These are phyloP conservation scores for Euspilapteryx auroguttella DNA, from an alignment of 2,888 invertebrate species.

Conservation along the genomic window DNA sequence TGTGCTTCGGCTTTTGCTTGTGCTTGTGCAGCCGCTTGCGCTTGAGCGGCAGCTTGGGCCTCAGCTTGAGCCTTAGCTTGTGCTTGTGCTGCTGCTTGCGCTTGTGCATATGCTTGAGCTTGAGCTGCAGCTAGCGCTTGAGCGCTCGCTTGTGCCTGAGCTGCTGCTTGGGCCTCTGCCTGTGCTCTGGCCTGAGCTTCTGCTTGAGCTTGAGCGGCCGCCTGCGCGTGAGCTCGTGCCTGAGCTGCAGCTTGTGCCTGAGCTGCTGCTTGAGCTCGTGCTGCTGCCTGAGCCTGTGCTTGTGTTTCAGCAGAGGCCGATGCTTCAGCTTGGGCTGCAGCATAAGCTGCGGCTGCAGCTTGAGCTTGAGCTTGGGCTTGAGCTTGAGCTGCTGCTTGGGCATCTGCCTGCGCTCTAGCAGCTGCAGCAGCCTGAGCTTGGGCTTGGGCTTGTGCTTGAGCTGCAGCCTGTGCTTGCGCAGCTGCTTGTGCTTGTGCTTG, in stretches of 20 bases:
- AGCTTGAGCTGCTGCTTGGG: background rate
- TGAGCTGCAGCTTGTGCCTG: background rate
- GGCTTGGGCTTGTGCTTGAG: background rate
- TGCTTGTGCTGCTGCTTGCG: background rate
- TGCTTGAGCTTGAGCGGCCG: background rate
- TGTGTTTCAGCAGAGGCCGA: background rate
- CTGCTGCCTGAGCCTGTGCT: background rate
- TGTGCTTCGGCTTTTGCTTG: background rate
- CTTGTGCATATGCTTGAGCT: background rate
- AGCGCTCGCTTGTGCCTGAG: background rate
- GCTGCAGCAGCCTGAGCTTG: background rate
- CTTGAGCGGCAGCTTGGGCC: background rate
- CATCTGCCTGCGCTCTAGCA: background rate
- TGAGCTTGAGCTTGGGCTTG: background rate
- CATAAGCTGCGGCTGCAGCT: background rate
- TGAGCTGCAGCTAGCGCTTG: conserved; percentile 1
- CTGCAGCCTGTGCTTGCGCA: background rate
- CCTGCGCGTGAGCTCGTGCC: conserved; percentile 1
- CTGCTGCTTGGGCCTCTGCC: background rate
- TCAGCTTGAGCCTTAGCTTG: conserved; percentile 1
- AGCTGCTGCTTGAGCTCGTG: background rate
- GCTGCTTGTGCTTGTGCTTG: background rate
- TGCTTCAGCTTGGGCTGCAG: background rate
- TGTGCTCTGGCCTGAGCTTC: conserved; percentile 1
- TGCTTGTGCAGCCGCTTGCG: conserved; percentile 1